Base-by-base conservation (phyloP, 2,113 vertebrate genomes). In the Oryzias curvinotus region DNA sequence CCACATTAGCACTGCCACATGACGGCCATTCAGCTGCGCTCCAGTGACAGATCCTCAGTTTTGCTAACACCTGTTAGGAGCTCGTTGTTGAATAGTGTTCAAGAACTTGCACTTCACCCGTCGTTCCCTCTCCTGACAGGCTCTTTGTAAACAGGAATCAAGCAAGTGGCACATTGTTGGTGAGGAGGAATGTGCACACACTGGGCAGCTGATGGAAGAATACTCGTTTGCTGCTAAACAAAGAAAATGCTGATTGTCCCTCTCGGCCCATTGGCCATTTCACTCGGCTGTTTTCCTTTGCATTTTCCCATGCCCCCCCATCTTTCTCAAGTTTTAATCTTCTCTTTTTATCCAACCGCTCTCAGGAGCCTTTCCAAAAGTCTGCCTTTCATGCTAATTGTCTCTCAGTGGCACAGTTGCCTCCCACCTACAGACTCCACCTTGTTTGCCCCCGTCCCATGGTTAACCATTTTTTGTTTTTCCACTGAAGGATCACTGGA, bases 231-330 rank as follows among this genome's bases (percentile, higher is more conserved):
- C 75, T 82, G n/a, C 2, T 21, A 19, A 21, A 50, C 17, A 44
- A 26, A 19, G 21, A 52, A 36, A 14, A 36, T 52, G 61, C 82
- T 86, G 82, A 86, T 89, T 86, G 91, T 91, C 52, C 68, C 55
- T 68, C 44, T 55, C 51, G 70, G 66, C 90, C 81, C 75, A 77
- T 82, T 88, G 84, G 87, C 75, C 55, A 76, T 81, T 79, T 82
- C 72, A 86, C 72, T 80, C 70, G 52, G 54, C 55, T n/a, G 62
- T 63, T 78, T 85, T 71, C 78, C 64, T 77, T 73, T 79, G 82
- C 78, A 80, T 82, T 90, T 93, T 93, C 92, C 92, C 92, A 93
- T 89, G 92, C 91, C 91, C 92, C 58, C 72, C 87, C 89, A 92
- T 90, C 91, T 91, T 91, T 90, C 89, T 91, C 74, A 75, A 85